Base-by-base conservation (phyloP, 2,888 invertebrate genomes). In the Rhagophthalmus giganteus region DNA sequence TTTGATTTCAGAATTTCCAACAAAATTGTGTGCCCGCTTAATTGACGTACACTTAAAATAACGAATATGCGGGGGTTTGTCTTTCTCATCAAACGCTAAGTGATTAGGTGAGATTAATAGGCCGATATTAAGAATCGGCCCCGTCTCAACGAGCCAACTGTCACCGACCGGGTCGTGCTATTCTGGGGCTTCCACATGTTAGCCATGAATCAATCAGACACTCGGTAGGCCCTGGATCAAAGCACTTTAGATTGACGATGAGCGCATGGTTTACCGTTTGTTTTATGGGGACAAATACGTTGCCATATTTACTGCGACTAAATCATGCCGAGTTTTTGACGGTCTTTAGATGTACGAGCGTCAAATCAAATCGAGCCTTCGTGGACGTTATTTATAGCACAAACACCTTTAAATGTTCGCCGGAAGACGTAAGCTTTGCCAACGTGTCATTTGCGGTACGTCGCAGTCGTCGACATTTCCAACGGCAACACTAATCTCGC, bases 151-250 rank as follows among this genome's bases (percentile, higher is more conserved):
- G 57, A 53, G 59, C 61, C 64, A 61, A 59, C 61, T 59, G 58
- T 57, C 60, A 55, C 57, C 53, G 48, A 42, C 58, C 49, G 47
- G 54, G 51, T 40, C 59, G 59, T 55, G 61, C 58, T 62, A 59
- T 53, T 61, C 57, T 57, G 51, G 62, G 61, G 57, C 56, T 60
- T 66, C 70, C 73, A 73, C 69, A 70, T 73, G 73, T 70, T 66
- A 56, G 67, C 67, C 61, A 73, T 73, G 71, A 72, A 73, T 73
- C 73, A 73, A 72, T 73, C 70, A 69, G 64, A 60, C 63, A 59
- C 61, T 58, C 63, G 57, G 60, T 61, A 61, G 62, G 59, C 61
- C 57, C 59, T 59, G 63, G 68, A 71, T 71, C 70, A 71, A 71
- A 70, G 71, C 60, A 64, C 64, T 58, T 60, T 62, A 62, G 67